phyloP scores from a whole-genome alignment of 2,888 invertebrate genomes.

The Orthonychiurus folsomi region DNA sequence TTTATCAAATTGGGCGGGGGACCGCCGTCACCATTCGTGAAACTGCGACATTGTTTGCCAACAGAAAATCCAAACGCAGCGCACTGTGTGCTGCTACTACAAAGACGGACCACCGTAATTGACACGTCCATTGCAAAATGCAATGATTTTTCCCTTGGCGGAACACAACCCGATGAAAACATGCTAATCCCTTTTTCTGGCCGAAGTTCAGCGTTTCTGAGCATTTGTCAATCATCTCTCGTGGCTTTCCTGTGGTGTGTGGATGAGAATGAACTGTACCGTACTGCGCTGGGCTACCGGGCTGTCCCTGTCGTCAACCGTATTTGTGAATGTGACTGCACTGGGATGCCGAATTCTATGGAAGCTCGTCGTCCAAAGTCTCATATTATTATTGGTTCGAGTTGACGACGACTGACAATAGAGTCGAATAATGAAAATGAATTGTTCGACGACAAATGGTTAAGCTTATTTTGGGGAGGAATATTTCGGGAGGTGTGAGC shows the following conservation, averaged over 20 bases:
- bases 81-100: background rate
- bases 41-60: too few species aligned
- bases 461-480: background rate
- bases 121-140: slow-evolving; percentile 18
- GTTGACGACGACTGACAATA: slow-evolving; percentile 3
- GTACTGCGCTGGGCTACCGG: too few species aligned
- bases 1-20: too few species aligned
- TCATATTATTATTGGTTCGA: background rate
- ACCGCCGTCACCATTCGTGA: too few species aligned
- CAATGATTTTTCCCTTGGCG: slow-evolving; percentile 14
- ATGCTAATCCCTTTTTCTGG: slow-evolving; percentile 18
- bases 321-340: too few species aligned
- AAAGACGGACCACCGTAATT: slow-evolving; percentile 15
- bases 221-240: slow-evolving; percentile 23
- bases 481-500: background rate
- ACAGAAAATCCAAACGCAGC: too few species aligned
- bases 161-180: slow-evolving; percentile 14
- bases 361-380: too few species aligned
- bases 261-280: too few species aligned
- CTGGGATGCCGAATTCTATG: too few species aligned
- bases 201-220: too few species aligned
- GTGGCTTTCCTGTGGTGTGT: too few species aligned
- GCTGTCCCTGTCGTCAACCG: too few species aligned
- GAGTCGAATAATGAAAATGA: background rate
- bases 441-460: background rate